A percentile compares a stretch with the other conserved stretches of the same genome.
These are phyloP conservation scores for Neodon shergylaensis DNA, from an alignment of 2,113 vertebrate species.

Conservation along the genomic window DNA sequence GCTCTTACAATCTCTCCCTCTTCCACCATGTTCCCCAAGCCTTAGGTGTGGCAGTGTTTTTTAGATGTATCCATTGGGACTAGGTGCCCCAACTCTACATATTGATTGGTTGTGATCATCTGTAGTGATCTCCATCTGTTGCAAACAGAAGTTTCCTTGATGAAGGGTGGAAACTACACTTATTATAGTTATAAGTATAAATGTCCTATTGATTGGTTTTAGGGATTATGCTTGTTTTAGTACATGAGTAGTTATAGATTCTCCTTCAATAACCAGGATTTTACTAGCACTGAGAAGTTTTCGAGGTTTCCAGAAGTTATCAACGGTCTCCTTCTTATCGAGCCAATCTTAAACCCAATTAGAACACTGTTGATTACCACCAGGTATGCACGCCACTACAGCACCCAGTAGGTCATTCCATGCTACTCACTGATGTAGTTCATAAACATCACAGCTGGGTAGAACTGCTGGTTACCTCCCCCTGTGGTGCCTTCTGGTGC, in stretches of 20 bases:
- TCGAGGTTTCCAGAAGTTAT: background rate
- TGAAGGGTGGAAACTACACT: background rate
- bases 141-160: background rate
- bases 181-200: background rate
- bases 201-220: background rate
- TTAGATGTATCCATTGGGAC: background rate
- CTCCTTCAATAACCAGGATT: background rate
- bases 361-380: background rate
- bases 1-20: background rate
- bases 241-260: background rate
- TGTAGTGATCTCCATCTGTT: background rate
- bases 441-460: background rate
- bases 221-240: background rate
- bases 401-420: background rate
- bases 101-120: background rate
- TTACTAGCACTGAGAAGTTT: background rate
- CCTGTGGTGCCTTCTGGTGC: background rate
- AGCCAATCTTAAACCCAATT: background rate
- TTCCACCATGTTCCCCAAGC: background rate
- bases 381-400: background rate
- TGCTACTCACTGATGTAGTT: background rate
- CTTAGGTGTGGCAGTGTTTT: background rate
- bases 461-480: background rate
- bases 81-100: background rate
- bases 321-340: background rate